Evolutionary conservation across 2,113 vertebrate genomes (phyloP).

Genomic region (Halichoeres trimaculatus): DNA sequence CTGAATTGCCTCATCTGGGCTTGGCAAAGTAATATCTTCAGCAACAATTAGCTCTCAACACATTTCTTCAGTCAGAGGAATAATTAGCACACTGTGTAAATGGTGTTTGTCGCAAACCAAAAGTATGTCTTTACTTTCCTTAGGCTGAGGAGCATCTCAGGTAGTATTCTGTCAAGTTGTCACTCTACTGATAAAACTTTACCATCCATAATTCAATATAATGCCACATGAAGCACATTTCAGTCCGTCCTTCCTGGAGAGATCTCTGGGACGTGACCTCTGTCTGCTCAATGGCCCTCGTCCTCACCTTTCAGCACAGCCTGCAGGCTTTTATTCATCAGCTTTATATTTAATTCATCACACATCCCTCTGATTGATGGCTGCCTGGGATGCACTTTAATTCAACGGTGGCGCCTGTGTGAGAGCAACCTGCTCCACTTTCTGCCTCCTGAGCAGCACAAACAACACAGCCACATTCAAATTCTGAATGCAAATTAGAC

Average conservation of each 20-base stretch:
- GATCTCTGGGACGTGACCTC: slow-evolving; percentile 1
- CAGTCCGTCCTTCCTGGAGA: neutral
- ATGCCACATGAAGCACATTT: neutral
- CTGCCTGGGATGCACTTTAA: slow-evolving; percentile 17
- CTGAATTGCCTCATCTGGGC: too few relatives aligned
- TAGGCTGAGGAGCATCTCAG: too few relatives aligned
- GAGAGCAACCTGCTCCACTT: slow-evolving; percentile 32
- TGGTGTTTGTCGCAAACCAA: too few relatives aligned
- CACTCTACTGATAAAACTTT: too few relatives aligned
- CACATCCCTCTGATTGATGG: slow-evolving; percentile 41
- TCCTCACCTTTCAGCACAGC: neutral
- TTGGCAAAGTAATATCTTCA: too few relatives aligned
- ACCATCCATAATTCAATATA: neutral
- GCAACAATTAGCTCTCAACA: too few relatives aligned
- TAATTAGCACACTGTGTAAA: too few relatives aligned
- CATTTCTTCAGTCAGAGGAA: too few relatives aligned
- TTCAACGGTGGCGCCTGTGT: slow-evolving; percentile 13
- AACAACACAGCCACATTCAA: slow-evolving; percentile 40
- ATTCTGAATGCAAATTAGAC: slow-evolving; percentile 52
- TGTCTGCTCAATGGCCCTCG: neutral
- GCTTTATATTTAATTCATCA: slow-evolving; percentile 63
- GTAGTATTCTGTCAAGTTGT: too few relatives aligned
- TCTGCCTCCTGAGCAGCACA: slow-evolving; percentile 2
- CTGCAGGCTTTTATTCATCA: slow-evolving; percentile 1
- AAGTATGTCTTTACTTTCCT: too few relatives aligned